Base-by-base conservation (phyloP, 1,140 invertebrate species). In the Hyles euphorbiae region DNA sequence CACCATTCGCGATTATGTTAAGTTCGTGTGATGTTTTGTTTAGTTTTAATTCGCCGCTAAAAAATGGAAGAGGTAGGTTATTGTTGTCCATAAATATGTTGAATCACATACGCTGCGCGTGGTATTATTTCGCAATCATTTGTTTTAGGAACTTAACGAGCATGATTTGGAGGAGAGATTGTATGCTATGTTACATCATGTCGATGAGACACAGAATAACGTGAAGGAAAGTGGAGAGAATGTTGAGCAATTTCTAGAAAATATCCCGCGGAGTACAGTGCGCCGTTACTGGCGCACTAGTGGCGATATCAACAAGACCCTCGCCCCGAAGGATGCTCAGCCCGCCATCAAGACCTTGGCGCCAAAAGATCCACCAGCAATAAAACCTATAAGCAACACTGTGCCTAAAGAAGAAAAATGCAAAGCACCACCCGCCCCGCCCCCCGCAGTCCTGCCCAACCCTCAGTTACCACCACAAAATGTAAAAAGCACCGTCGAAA, bases 11-110 rank as follows among this genome's bases (percentile, higher is more conserved):
- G 78, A 87, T 85, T 87, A 87, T 87, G 84, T 87, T 78, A 63
- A 74, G 77, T 81, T 81, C 70, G 68, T 77, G 71, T 74, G 67
- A 68, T 67, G 62, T 74, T 73, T 70, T 73, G 61, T 82, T 78
- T 68, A 63, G 67, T 71, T 76, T 67, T 73, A 78, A 82, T 75
- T 83, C 66, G 63, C 72, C 65, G 70, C 74, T 65, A 63, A 81
- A 87, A 73, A 74, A 88, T 88, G 85, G 85, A 88, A 74, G 83
- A 87, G 82, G 85, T 87, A 65, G 55, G 80, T 77, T 63, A 56
- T 74, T 74, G 36, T 47, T 61, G 56, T 56, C 62, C 62, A 68
- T 83, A 80, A 78, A 83, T 78, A 73, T 78, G 75, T 83, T 84
- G 79, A 44, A 54, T 36, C 81, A 81, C 76, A 81, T 72, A 78